Base-by-base conservation (phyloP, 2,113 vertebrate genomes). In the Camelus bactrianus region DNA sequence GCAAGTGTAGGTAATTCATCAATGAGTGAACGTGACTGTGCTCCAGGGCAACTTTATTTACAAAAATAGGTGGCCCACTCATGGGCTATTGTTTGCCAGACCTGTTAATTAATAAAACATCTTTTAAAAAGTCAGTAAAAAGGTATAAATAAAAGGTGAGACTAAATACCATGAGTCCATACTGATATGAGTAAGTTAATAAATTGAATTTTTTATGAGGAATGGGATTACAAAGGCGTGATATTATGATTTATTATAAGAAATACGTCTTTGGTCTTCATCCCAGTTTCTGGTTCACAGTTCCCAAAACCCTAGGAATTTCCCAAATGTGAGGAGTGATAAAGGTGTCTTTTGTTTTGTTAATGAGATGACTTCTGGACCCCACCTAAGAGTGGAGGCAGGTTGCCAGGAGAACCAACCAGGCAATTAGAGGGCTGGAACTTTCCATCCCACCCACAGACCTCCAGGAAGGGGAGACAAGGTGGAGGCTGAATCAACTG, bases 81-180 rank as follows among this genome's bases (percentile, higher is more conserved):
- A 72, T 60, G 17, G 67, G 75, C 72, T 15, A 16, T 24, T 88
- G 26, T 83, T 72, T 84, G 60, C 56, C 50, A 56, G 60, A 5
- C 19, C n/a, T 83, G 22, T 70, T 73, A 65, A 56, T 79, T 56
- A 26, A 80, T 32, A 50, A 8, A 75, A 86, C 88, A n/a, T 42
- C n/a, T 92, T 96, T 91, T 38, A 80, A 75, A 92, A 89, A 92
- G 42, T 84, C 54, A 69, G 52, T 82, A 79, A 58, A 83, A 92
- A 92, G 52, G 32, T 81, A 84, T 56, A 69, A 81, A 87, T 8
- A 65, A 94, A 92, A 72, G 26, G 1, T 70, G 35, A 90, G 30
- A 82, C 11, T 69, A 90, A 92, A 90, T 69, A 90, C 6, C 8
- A 62, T 54, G 64, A 62, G 32, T 54, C 50, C 35, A 75, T 73